Base-by-base conservation (phyloP, 2,888 invertebrate species). In the Yponomeuta sedellus region DNA sequence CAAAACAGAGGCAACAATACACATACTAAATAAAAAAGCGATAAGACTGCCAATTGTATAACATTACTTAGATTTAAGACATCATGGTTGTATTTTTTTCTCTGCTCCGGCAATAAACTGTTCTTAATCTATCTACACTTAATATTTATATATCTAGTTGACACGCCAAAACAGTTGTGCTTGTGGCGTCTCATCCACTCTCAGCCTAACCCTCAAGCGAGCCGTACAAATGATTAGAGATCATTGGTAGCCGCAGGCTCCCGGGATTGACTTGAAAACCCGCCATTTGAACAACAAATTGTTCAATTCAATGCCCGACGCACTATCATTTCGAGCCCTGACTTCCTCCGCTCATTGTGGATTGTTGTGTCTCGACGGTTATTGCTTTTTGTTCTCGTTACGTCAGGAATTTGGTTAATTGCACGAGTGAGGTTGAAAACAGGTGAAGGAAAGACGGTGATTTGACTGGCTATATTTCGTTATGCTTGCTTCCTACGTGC, bases 231-330 rank as follows among this genome's bases (percentile, higher is more conserved):
- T 79, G 75, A 80, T 77, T 75, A 76, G 72, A 74, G 72, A 74
- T 73, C 67, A 68, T 68, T 52, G 71, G 66, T 69, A 72, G 71
- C 70, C 73, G 69, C 71, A 75, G 70, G 81, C 80, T 79, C 75
- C 82, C 77, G 78, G 78, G 71, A 74, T 70, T 72, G 69, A 69
- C 64, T 75, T 73, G 75, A 75, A 80, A 79, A 77, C 79, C 80
- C 76, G 80, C 76, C 82, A 83, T 82, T 82, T 81, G 82, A 74
- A 77, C 79, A 80, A 78, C 79, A 79, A 83, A 82, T 82, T 78
- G 79, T 75, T 78, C 72, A 70, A 70, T 73, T 72, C 44, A 64
- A 57, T 67, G 63, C 16, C n/a, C 57, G 20, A 25, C 12, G 57
- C 4, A 28, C 63, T 63, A 44, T 63, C 20, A 64, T 64, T 64